Evolutionary conservation across 2,113 vertebrate genomes (phyloP).

Genomic region (Callorhinus ursinus): DNA sequence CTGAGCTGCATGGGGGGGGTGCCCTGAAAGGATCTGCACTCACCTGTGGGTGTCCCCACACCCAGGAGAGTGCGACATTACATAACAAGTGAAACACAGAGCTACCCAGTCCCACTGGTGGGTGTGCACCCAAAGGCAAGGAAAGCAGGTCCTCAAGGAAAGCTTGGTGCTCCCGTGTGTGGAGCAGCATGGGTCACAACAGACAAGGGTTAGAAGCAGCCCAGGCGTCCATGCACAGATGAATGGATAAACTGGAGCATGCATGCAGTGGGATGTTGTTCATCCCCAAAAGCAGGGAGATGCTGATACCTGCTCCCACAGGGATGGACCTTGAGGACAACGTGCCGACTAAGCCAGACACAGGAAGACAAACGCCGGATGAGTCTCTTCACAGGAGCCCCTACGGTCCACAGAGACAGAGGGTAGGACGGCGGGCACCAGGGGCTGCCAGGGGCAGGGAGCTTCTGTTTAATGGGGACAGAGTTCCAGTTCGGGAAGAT

Average conservation of each 20-base stretch:
- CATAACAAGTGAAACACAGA: not conserved
- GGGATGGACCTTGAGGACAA: too few species aligned
- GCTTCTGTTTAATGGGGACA: not conserved
- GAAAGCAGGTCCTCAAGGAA: not conserved
- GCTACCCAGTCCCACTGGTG: not conserved
- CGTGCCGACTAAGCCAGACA: too few species aligned
- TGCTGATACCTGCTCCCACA: too few species aligned
- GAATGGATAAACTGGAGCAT: not conserved
- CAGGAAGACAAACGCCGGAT: too few species aligned
- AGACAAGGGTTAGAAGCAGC: not conserved
- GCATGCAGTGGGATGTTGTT: rapidly evolving
- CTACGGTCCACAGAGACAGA: not conserved
- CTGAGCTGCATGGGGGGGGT: not conserved
- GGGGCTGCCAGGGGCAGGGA: not conserved
- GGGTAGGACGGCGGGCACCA: not conserved
- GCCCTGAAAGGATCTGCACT: not conserved
- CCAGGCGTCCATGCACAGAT: rapidly evolving
- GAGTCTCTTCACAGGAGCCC: not conserved
- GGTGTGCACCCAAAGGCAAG: too few species aligned
- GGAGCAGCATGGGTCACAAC: too few species aligned
- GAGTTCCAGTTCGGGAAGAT: not conserved
- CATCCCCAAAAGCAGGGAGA: too few species aligned
- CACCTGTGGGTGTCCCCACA: not conserved
- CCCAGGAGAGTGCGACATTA: not conserved
- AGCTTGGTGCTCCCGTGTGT: rapidly evolving